Base-by-base conservation (phyloP, 1,140 invertebrate species). In the Diorhabda elongata region DNA sequence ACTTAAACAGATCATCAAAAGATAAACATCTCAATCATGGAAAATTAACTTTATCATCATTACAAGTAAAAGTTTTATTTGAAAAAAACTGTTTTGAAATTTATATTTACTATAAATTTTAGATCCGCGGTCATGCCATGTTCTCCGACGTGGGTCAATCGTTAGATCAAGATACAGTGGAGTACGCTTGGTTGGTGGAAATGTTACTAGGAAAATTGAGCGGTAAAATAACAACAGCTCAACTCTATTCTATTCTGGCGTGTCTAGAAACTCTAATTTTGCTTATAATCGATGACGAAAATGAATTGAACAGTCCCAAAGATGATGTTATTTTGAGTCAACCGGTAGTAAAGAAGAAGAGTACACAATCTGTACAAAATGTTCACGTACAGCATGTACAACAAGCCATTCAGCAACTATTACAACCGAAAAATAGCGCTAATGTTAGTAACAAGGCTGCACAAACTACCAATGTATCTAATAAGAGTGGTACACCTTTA, bases 181-280 rank as follows among this genome's bases (percentile, higher is more conserved):
- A 99, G 80, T 99, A 99, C 82, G 95, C 92, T 0, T 99, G 98
- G 98, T 82, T 93, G 67, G 87, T 94, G 71, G 92, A 95, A 80
- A 84, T 93, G 3, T 92, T 94, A 72, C 75, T 94, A 42, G 92
- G 93, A 0, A 93, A 93, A 81, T 79, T 95, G 5, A 92, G 88
- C 61, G 92, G 92, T 0, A 90, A 92, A 74, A 81, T 94, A 11
- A 92, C 91, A 0, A 84, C 90, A 26, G 91, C 92, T 0, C 92
- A 94, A 77, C 73, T 98, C 0, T 92, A 95, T 78, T 91, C 96
- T 75, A 85, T 98, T 2, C 84, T 95, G 4, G 91, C 92, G 45
- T 91, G 93, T 3, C 79, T 98, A 6, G 96, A 98, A 84, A 95
- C 94, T 1, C 91, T 98, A 66, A 75, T 97, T 1, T 84, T 97